Evolutionary conservation across 2,797 vertebrate genomes (phyloP).

Genomic region (Urocyon cinereoargenteus): DNA sequence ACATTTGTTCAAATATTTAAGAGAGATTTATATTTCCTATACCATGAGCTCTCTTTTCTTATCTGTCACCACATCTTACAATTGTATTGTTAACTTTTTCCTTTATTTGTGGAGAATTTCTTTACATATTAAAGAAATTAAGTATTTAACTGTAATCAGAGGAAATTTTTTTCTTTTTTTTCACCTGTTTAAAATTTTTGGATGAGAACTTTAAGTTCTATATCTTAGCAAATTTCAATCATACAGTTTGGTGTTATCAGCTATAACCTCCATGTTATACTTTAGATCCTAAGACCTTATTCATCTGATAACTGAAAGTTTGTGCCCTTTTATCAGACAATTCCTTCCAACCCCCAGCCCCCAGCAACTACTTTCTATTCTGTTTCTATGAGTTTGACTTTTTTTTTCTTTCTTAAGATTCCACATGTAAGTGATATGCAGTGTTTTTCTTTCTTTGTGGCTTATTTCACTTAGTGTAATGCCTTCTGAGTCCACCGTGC

Average conservation of each 20-base stretch:
- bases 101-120: conserved; percentile 5
- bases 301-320: neutral
- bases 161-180: neutral
- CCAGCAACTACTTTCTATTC: neutral
- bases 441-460: neutral
- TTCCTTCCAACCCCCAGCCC: neutral
- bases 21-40: neutral
- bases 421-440: neutral
- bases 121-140: neutral
- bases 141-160: neutral
- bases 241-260: neutral
- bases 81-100: neutral
- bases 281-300: neutral
- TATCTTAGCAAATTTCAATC: neutral
- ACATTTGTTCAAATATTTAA: neutral
- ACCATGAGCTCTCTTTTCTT: neutral
- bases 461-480: neutral
- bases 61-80: neutral
- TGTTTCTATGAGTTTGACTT: neutral
- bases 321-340: neutral
- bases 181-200: neutral
- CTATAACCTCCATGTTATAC: neutral
- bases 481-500: neutral
- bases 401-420: neutral
- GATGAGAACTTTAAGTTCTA: neutral